These are phyloP conservation scores for Cygnus buccinator DNA, from an alignment of 2,113 vertebrate species.

Conservation along the genomic window DNA sequence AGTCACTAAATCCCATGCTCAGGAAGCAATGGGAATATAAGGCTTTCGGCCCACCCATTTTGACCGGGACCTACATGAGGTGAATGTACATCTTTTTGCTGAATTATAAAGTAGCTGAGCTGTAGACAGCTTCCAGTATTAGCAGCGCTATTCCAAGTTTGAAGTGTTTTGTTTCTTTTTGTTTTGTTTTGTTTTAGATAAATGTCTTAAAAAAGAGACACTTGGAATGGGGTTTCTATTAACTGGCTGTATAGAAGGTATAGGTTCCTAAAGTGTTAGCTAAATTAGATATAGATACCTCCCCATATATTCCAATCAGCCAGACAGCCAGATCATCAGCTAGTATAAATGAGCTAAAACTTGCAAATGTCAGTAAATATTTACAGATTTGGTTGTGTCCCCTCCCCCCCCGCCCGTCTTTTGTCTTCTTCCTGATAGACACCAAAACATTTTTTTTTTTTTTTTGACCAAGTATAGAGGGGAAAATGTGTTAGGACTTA, in stretches of 20 bases:
- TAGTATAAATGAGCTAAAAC: not conserved
- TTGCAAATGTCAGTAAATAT: not conserved
- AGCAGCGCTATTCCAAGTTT: not conserved
- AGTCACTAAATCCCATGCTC: conserved; percentile 6
- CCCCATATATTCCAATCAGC: not conserved
- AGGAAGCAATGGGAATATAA: not conserved
- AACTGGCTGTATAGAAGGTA: not conserved
- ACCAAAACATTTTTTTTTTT: not conserved
- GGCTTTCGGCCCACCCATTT: not conserved
- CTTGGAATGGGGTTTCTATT: not conserved
- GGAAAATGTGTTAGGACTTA: not conserved
- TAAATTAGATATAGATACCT: not conserved
- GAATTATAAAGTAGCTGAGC: not conserved
- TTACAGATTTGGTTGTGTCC: not conserved
- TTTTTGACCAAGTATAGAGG: not conserved
- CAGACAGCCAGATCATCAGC: not conserved
- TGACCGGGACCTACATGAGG: not conserved
- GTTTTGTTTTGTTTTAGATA: not conserved
- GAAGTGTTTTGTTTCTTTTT: not conserved
- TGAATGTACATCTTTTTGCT: not conserved
- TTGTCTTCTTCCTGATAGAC: not conserved
- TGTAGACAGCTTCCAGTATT: not conserved
- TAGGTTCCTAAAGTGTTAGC: not conserved
- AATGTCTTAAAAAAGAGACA: not conserved
- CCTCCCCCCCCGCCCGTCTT: not conserved